Base-by-base conservation (phyloP, 2,888 invertebrate species). In the Fissipunctia ypsillon region DNA sequence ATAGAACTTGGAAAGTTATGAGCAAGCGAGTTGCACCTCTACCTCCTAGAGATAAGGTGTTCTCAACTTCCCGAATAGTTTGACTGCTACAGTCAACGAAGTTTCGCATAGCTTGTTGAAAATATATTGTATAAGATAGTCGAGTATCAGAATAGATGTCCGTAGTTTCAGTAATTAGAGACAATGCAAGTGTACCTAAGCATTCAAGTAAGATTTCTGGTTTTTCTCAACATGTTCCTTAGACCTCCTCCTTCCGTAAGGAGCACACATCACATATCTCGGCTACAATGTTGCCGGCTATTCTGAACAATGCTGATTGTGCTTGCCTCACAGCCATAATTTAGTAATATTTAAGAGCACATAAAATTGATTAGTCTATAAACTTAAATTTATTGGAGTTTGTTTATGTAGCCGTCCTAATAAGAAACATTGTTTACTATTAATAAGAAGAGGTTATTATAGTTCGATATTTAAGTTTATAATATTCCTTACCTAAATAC, bases 311-410 rank as follows among this genome's bases (percentile, higher is more conserved):
- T 70, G 48, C 72, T 76, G 76, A 87, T 87, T 78, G 67, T 77
- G 83, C 80, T 85, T 85, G 81, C 75, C 73, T 79, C 68, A 74
- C 76, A 83, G 78, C 84, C 84, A 87, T 87, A 80, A 83, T 74
- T 69, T 69, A 71, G 63, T 75, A 68, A 72, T 81, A 73, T 81
- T 83, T 78, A 83, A 66, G 65, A 73, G 71, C 78, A 75, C 73
- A 75, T 70, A 70, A 77, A 72, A 72, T 76, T 57, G 41, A 80
- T 76, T 77, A 73, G 66, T 45, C 74, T 69, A 52, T 72, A 56
- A 72, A 83, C 56, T 35, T 83, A 56, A 74, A 73, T 60, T 73
- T 60, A 74, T 72, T 80, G 59, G 25, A 77, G 57, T 78, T 66
- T 69, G 52, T 76, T 56, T 66, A 60, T 52, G 63, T 45, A 25